Conservation (phyloP, 2,797 vertebrate genomes). For the Schizopygopsis pylzovi region DNA sequence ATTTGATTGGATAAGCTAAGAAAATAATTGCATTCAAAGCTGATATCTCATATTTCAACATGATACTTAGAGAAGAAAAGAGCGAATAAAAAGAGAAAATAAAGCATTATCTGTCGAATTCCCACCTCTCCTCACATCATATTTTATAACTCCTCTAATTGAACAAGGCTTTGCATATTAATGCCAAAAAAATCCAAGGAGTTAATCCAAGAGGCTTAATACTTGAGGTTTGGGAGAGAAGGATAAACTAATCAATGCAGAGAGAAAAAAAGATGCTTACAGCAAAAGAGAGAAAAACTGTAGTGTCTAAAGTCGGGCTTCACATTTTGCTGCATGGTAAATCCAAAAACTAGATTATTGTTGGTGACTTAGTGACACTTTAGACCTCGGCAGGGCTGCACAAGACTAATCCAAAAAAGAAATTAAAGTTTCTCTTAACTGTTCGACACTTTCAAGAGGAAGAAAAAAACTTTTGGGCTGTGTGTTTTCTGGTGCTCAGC, state of each 20-base stretch:
- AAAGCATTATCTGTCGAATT: conserved; percentile 50
- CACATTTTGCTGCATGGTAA: conserved; percentile 62
- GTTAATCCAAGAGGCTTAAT: conserved; percentile 69
- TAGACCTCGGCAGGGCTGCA: conserved; percentile 65
- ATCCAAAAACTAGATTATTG: conserved; percentile 76
- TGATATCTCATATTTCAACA: conserved; percentile 22
- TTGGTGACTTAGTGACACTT: conserved; percentile 69
- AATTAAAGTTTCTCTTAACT: conserved; percentile 72
- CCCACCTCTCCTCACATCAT: conserved; percentile 46
- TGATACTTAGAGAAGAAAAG: conserved; percentile 12
- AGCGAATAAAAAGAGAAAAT: neutral
- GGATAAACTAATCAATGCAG: conserved; percentile 70
- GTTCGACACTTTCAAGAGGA: conserved; percentile 57
- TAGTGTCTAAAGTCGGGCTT: conserved; percentile 63
- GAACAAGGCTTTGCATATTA: conserved; percentile 65
- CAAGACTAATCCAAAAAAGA: conserved; percentile 72
- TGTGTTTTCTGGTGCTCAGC: conserved; percentile 70
- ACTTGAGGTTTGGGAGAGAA: conserved; percentile 58
- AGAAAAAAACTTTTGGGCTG: conserved; percentile 62
- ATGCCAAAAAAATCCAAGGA: conserved; percentile 58
- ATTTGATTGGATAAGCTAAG: conserved; percentile 11
- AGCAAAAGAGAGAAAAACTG: conserved; percentile 64
- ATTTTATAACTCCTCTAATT: conserved; percentile 60
- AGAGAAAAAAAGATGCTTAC: conserved; percentile 68
- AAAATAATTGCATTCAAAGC: conserved; percentile 22